These are phyloP conservation scores for Eretmocerus hayati DNA, from an alignment of 2,888 invertebrate species.

Conservation along the genomic window DNA sequence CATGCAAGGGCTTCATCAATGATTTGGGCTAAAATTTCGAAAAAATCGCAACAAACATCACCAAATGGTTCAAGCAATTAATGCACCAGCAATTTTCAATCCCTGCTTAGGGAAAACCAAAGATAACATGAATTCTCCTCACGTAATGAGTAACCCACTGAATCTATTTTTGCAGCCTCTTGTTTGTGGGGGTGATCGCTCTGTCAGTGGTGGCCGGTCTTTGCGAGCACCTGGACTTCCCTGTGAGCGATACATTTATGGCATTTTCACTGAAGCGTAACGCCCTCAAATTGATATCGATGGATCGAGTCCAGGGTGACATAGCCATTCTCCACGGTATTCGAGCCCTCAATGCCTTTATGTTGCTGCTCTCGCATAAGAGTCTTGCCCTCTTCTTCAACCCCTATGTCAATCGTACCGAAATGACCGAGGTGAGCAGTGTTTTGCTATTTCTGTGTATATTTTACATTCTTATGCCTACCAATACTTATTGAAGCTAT, in stretches of 20 bases:
- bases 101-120: too few species aligned
- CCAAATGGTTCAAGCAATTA: too few species aligned
- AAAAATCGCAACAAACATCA: too few species aligned
- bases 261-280: conserved; percentile 61
- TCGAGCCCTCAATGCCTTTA: conserved; percentile 57
- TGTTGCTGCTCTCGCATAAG: conserved; percentile 61
- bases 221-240: conserved; percentile 39
- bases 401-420: conserved; percentile 60
- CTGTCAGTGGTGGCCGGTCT: conserved; percentile 42
- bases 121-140: too few species aligned
- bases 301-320: conserved; percentile 51
- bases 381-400: conserved; percentile 65
- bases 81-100: too few species aligned
- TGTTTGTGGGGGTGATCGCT: conserved; percentile 47
- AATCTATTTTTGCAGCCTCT: conserved; percentile 45
- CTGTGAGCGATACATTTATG: conserved; percentile 40
- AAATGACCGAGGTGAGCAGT: conserved; percentile 56
- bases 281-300: conserved; percentile 50
- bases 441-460: background rate
- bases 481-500: too few species aligned
- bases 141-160: too few species aligned
- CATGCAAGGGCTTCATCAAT: too few species aligned
- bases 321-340: conserved; percentile 62
- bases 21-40: too few species aligned
- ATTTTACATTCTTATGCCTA: too few species aligned